Base-by-base conservation (phyloP, 1,140 invertebrate genomes). In the Oscheius sp. region DNA sequence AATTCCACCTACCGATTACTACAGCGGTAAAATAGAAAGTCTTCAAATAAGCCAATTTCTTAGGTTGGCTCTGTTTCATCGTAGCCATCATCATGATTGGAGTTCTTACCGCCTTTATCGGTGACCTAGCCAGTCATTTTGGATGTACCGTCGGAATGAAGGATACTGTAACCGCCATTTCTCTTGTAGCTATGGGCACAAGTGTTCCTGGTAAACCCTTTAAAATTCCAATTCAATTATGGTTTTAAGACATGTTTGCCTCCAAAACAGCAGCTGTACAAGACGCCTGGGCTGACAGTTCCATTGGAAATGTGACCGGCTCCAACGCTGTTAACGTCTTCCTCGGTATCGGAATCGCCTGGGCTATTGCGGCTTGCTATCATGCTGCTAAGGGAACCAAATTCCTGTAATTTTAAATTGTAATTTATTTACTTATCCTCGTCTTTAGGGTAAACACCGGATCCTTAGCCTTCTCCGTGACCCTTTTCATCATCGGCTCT, bases 181-280 rank as follows among this genome's bases (percentile, higher is more conserved):
- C 93, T 10, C 95, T 99, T 84, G 80, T 82, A 1, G 80, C 80
- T 32, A 62, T 82, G 61, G 80, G 80, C 34, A 82, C 80, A 1
- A 80, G 78, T 70, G 42, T 82, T 58, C 80, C 80, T 29, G 79
- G 79, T 80, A 35, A 38, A 38, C 18, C 18, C 64, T 2, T 10
- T n/a, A 29, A 31, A n/a, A 34, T 68, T 20, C 15, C n/a, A 26
- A 59, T 59, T 28, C 3, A 31, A 28, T 62, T 31, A 23, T 4
- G 18, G 18, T 23, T 62, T 77, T 78, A 29, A 82, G 96, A 99
- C 87, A 98, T 94, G 62, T 99, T 99, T 86, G 95, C 96, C 65
- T 97, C 94, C 83, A 97, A 97, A 89, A 93, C 97, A 65, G 94
- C 96, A 42, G 95, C 96, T 29, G 90, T 94, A 72, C 93, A 96